Evolutionary conservation across 1,140 invertebrate genomes (phyloP).

Genomic region (Trachelipus rathkii): DNA sequence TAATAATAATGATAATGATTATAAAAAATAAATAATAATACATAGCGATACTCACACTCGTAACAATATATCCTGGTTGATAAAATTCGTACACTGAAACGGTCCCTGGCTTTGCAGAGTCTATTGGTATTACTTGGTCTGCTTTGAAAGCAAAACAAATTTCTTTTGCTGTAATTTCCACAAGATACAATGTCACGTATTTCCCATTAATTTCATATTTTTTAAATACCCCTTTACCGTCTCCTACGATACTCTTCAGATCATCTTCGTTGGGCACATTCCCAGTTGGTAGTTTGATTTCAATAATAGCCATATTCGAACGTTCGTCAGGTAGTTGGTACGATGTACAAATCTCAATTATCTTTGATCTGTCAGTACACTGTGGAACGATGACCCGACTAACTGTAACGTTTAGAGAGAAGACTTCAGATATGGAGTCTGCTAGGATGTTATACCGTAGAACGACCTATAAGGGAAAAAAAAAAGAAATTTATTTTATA

Average conservation of each 20-base stretch:
- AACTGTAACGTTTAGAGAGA: too few relatives aligned
- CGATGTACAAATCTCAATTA: conserved; percentile 35
- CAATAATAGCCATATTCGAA: conserved; percentile 46
- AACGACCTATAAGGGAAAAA: too few relatives aligned
- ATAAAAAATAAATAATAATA: too few relatives aligned
- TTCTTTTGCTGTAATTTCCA: conserved; percentile 49
- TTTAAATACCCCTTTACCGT: conserved; percentile 47
- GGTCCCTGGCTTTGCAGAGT: conserved; percentile 59
- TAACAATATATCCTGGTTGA: conserved; percentile 51
- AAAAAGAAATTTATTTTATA: too few relatives aligned
- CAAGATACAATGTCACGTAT: conserved; percentile 54
- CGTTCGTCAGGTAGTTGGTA: conserved; percentile 34
- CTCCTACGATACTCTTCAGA: conserved; percentile 38
- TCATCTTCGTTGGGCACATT: conserved; percentile 36
- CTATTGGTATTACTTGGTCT: conserved; percentile 52
- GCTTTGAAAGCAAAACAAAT: conserved; percentile 54
- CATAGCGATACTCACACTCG: conserved; percentile 20
- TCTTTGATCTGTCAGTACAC: conserved; percentile 16
- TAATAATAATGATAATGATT: too few relatives aligned
- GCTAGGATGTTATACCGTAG: too few relatives aligned
- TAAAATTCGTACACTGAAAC: conserved; percentile 69
- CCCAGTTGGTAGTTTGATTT: conserved; percentile 43
- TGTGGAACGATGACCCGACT: too few relatives aligned
- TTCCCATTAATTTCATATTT: conserved; percentile 51
- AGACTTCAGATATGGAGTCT: too few relatives aligned